Percentiles rank a stretch among this genome's conserved stretches.
Evolutionary conservation across 2,797 vertebrate genomes (phyloP).

Genomic region (Scyliorhinus canicula): DNA sequence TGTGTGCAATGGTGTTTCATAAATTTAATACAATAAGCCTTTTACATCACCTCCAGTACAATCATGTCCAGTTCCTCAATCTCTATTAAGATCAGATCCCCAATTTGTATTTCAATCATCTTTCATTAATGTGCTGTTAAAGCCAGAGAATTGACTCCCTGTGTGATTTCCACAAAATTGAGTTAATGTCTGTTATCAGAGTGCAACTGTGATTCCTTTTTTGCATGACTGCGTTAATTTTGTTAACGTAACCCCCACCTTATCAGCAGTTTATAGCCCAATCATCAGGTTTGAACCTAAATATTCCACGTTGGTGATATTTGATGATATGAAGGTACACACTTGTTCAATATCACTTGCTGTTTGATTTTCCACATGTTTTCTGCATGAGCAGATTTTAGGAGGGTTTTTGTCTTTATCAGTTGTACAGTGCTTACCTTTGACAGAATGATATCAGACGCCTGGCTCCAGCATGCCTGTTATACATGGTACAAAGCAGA

Average conservation of each 20-base stretch:
- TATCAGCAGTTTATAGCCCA: not conserved
- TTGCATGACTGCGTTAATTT: not conserved
- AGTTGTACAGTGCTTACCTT: not conserved
- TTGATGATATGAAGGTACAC: not conserved
- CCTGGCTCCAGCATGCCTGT: not conserved
- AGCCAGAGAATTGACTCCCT: not conserved
- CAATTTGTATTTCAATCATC: not conserved
- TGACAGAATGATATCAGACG: not conserved
- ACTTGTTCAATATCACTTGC: not conserved
- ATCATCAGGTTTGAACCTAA: too few relatives aligned
- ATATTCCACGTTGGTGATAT: not conserved
- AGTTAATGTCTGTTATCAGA: not conserved
- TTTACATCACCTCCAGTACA: not conserved
- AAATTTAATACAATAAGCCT: not conserved
- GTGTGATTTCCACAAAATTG: not conserved
- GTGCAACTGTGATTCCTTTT: not conserved
- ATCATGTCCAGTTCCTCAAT: not conserved
- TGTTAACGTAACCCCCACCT: not conserved
- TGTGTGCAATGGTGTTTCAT: not conserved
- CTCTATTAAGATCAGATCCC: not conserved
- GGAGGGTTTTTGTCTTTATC: not conserved
- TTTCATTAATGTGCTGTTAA: not conserved
- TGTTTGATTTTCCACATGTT: not conserved
- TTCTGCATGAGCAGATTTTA: conserved; percentile 1
- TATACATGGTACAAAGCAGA: not conserved